These are phyloP conservation scores for Drosophila fuyamai DNA, from an alignment of 1,140 invertebrate genomes.

Conservation along the genomic window DNA sequence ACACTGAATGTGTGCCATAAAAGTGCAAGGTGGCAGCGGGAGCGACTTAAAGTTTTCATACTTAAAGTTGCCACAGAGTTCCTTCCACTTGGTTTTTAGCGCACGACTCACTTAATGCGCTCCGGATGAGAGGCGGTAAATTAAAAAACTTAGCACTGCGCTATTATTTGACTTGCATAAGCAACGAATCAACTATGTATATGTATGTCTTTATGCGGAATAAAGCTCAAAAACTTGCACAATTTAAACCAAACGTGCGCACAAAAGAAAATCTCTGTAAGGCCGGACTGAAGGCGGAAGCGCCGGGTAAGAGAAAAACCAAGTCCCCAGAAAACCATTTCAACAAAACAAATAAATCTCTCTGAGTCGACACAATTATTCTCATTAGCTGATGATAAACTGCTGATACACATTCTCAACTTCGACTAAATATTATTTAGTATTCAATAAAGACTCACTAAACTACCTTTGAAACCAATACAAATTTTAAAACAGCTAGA, in stretches of 20 bases:
- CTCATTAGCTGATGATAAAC: slow-evolving; percentile 10
- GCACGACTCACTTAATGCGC: slow-evolving; percentile 55
- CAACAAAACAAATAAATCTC: slow-evolving; percentile 8
- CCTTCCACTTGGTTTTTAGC: slow-evolving; percentile 1
- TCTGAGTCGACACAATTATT: slow-evolving; percentile 20
- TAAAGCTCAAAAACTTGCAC: slow-evolving; percentile 39
- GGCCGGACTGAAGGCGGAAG: slow-evolving; percentile 7
- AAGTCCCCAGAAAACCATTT: slow-evolving; percentile 30
- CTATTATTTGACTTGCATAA: slow-evolving; percentile 75
- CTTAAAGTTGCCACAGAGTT: slow-evolving; percentile 16
- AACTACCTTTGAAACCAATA: too few species aligned
- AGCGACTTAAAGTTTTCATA: slow-evolving; percentile 24
- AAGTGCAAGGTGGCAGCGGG: slow-evolving; percentile 47
- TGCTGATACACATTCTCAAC: too few species aligned
- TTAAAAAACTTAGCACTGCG: slow-evolving; percentile 74
- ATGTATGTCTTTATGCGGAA: slow-evolving; percentile 15
- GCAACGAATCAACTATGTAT: slow-evolving; percentile 32
- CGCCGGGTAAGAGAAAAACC: slow-evolving; percentile 2
- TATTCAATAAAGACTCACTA: too few species aligned
- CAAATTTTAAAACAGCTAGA: too few species aligned
- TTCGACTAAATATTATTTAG: too few species aligned
- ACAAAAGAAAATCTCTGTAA: slow-evolving; percentile 60
- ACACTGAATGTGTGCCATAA: slow-evolving; percentile 72
- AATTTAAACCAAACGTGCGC: slow-evolving; percentile 69
- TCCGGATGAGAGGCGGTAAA: slow-evolving; percentile 39